phyloP scores from a whole-genome alignment of 2,797 vertebrate genomes.

The Anguilla marmorata region DNA sequence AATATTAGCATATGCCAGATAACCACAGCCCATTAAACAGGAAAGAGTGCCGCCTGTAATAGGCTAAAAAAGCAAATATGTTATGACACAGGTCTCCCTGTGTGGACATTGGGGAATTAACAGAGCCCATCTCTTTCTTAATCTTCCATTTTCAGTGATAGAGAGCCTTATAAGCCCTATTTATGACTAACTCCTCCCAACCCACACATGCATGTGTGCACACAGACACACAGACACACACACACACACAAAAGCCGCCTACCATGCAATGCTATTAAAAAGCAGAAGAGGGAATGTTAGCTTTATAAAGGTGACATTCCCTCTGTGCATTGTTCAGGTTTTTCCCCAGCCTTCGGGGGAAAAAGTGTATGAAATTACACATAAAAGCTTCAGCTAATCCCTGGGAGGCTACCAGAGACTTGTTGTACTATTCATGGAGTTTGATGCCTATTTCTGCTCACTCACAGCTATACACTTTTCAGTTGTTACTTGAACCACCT shows the following conservation, averaged over 20 bases:
- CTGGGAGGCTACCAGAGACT: neutral
- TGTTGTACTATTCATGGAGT: neutral
- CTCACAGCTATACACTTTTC: neutral
- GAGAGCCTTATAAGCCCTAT: neutral
- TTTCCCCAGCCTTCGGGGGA: neutral
- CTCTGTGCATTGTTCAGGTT: neutral
- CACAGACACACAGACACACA: neutral
- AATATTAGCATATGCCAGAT: slow-evolving; percentile 62
- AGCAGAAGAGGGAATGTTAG: neutral
- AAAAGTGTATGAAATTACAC: neutral
- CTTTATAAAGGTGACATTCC: neutral
- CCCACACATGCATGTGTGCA: neutral
- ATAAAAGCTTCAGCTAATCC: neutral
- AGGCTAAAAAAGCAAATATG: slow-evolving; percentile 29
- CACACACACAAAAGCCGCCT: neutral
- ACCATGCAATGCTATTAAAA: neutral
- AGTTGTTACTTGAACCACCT: neutral
- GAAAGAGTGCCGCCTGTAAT: slow-evolving; percentile 17
- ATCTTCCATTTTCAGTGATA: neutral
- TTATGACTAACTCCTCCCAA: too few species aligned
- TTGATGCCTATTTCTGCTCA: neutral
- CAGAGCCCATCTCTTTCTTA: slow-evolving; percentile 11
- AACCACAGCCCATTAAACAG: slow-evolving; percentile 65
- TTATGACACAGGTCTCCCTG: slow-evolving; percentile 20
- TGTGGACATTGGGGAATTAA: slow-evolving; percentile 23